A percentile compares a stretch with the other conserved stretches of the same genome.
Conservation (phyloP, 30 jellyfish, hydroid and myxozoan species). For the Aurelia sp. region DNA sequence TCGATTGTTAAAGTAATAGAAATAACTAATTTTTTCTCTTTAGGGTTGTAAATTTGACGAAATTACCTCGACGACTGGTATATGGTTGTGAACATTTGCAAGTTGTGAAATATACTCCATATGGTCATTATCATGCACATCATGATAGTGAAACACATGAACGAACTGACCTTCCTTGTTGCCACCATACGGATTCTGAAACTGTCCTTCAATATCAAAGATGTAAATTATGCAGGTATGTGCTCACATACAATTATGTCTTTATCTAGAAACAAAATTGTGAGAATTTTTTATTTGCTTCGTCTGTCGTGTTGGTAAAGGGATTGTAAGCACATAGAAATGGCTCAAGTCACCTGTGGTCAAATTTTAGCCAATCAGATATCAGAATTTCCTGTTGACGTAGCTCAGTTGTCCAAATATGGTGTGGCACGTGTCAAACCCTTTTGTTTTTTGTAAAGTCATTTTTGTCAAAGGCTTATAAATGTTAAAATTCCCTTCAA, state of each 20-base stretch:
- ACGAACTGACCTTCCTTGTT: constrained; percentile 93
- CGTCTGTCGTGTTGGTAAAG: background rate
- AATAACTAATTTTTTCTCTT: no score
- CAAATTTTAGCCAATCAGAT: no score
- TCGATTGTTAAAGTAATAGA: no score
- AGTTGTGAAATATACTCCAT: constrained; percentile 80
- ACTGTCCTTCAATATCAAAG: constrained; percentile 68
- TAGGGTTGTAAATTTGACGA: constrained; percentile 75
- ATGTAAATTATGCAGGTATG: constrained; percentile 98
- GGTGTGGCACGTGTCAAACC: no score
- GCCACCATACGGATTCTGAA: constrained; percentile 80
- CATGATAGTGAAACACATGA: constrained; percentile 94
- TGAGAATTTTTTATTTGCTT: background rate
- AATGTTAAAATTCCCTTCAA: no score
- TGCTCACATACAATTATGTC: no score
- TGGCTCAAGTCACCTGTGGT: no score
- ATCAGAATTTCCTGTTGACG: no score
- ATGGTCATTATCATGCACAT: constrained; percentile 99
- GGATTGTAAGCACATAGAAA: no score
- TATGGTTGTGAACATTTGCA: constrained; percentile 90
- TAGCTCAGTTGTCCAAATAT: no score
- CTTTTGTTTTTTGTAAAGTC: no score
- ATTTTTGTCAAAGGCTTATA: no score
- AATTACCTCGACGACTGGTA: constrained; percentile 70
- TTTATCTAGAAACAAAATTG: background rate